phyloP scores from a whole-genome alignment of 2,888 invertebrate genomes.

The Caenorhabditis sulstoni region DNA sequence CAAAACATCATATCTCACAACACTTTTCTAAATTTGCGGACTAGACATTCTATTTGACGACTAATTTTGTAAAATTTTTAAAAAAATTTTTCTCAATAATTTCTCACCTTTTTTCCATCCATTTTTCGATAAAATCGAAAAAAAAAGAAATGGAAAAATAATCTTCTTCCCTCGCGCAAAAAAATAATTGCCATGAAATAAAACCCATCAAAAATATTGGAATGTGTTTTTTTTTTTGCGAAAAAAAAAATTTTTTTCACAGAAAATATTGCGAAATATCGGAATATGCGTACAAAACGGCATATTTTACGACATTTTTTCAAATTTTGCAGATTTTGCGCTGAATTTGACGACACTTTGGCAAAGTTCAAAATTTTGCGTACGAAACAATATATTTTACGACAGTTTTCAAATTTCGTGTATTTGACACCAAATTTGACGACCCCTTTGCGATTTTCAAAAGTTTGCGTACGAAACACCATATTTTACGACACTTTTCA shows the following conservation, averaged over 20 bases:
- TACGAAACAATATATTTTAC: too few relatives aligned
- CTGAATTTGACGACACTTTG: not conserved
- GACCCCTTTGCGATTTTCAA: too few relatives aligned
- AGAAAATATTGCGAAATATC: too few relatives aligned
- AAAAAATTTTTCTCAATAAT: not conserved
- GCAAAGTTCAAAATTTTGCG: not conserved
- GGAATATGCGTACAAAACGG: too few relatives aligned
- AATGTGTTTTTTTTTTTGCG: constrained; percentile 1
- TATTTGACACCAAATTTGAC: too few relatives aligned
- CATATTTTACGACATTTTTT: not conserved
- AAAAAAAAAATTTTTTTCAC: too few relatives aligned
- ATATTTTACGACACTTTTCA: not conserved
- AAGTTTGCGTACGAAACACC: too few relatives aligned
- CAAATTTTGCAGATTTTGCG: constrained; percentile 1
- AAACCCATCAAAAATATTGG: not conserved
- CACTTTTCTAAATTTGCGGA: constrained; percentile 1
- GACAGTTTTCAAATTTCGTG: too few relatives aligned
- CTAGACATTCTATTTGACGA: not conserved
- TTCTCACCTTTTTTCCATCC: constrained; percentile 24
- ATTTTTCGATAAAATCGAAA: not conserved
- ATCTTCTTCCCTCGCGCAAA: too few relatives aligned
- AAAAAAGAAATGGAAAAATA: constrained; percentile 4
- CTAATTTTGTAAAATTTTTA: not conserved
- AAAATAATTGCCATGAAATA: too few relatives aligned
- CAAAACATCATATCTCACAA: not conserved